Evolutionary conservation across 2,113 vertebrate species (phyloP).

Genomic region (Ondatra zibethicus): DNA sequence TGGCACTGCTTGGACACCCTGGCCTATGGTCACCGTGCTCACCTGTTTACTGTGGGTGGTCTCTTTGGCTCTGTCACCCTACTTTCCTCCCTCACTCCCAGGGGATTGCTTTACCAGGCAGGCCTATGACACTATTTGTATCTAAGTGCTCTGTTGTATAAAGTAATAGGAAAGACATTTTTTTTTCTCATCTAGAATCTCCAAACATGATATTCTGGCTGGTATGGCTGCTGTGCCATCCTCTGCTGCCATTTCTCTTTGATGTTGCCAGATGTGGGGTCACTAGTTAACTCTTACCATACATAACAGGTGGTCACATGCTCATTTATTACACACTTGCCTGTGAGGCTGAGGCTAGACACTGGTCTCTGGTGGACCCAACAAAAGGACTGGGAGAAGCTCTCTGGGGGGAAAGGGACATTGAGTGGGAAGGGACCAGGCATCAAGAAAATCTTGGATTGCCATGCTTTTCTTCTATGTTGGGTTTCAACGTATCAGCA

Average conservation of each 20-base stretch:
- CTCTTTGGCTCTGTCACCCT: not conserved
- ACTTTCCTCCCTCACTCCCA: not conserved
- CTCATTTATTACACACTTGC: not conserved
- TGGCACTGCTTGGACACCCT: not conserved
- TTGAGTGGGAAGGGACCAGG: not conserved
- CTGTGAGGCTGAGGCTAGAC: not conserved
- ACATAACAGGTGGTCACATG: fast-evolving
- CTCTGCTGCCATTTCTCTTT: not conserved
- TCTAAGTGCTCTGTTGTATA: not conserved
- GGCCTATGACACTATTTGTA: not conserved
- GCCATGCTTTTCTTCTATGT: not conserved
- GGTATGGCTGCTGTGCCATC: not conserved
- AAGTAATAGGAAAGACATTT: not conserved
- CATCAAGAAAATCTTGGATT: not conserved
- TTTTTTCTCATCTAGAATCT: not conserved
- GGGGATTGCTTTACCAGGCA: not conserved
- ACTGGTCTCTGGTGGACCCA: not conserved
- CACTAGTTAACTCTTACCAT: not conserved
- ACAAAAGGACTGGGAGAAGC: not conserved
- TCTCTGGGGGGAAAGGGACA: not conserved
- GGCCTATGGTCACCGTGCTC: fast-evolving
- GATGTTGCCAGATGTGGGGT: not conserved
- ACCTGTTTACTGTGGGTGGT: not conserved
- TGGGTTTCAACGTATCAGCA: not conserved
- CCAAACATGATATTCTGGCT: not conserved